Evolutionary conservation across 92 coral and sea anemone species (phyloP), one percentile per base, ranked within the genome.

Genomic region (Epizoanthus illoricatus): DNA sequence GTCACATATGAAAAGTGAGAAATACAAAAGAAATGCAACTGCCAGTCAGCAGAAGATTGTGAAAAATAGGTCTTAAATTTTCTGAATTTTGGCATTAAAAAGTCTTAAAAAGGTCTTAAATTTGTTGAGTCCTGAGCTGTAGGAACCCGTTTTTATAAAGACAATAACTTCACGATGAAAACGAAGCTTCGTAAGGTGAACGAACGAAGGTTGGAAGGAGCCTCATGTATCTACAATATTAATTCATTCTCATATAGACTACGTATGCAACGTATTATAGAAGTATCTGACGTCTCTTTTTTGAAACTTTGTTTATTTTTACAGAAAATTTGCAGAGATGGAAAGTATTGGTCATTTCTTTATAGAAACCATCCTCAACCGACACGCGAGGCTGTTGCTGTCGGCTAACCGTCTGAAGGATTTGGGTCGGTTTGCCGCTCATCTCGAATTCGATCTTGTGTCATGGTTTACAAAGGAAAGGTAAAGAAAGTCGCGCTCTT

Each of bases 401-500:
- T 83, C 92, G n/a, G 91, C 94, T 65, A 91, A 85, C 74, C 93
- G 97, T 17, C 84, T 96, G 69, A 91, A 93, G 87, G 99, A 96
- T 80, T 85, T 96, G 58, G 99, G 99, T 21, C 92, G 92, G 60
- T 96, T 96, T 74, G 86, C 97, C 56, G 99, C 99, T 23, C 85
- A 89, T 74, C 90, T 96, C 58, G 97, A 96, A 33, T 96, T 93
- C 60, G 83, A 90, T 65, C 90, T 96, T 58, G 92, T 90, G 49
- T 92, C 94, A 2, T 96, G 99, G 99, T 88, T 96, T n/a, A 67
- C 83, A 40, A 96, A 93, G 78, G 99, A 96, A 79, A 96, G 95
- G 99, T 96, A 83, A 74, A 66, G 42, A 56, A 17, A 5, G 7
- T 0, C 1, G 47, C 33, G 3, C 39, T 60, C 7, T n/a, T n/a